These are phyloP conservation scores for Teleogryllus occipitalis DNA, from an alignment of 1,140 invertebrate species.

Conservation along the genomic window DNA sequence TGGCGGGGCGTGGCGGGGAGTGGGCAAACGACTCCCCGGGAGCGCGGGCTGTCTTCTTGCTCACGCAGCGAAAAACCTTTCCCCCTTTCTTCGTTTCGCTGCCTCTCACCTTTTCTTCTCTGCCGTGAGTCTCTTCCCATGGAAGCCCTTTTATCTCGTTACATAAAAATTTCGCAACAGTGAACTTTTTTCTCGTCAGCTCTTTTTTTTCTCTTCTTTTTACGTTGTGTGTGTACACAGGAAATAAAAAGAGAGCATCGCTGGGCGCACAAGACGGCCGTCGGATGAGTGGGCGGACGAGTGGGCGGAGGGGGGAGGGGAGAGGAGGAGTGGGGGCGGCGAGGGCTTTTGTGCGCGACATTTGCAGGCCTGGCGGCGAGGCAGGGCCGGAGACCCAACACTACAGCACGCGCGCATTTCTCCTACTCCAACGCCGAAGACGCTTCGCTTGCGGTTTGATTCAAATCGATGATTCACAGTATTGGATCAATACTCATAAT, in stretches of 20 bases:
- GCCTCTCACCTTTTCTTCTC: background rate
- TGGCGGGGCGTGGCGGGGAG: no score
- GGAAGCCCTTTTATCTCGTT: background rate
- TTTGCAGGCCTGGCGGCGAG: no score
- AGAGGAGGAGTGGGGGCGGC: background rate
- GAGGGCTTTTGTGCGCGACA: no score
- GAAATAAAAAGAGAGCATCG: background rate
- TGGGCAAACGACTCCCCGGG: no score
- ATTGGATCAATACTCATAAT: no score
- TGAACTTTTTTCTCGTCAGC: background rate
- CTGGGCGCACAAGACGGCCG: background rate
- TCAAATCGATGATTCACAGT: no score
- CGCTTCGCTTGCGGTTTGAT: no score
- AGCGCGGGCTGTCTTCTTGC: background rate
- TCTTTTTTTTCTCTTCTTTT: background rate
- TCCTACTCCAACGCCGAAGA: no score
- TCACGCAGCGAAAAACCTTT: background rate
- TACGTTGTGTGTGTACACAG: background rate
- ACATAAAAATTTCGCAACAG: background rate
- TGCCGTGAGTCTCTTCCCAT: background rate
- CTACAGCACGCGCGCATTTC: no score
- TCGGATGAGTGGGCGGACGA: background rate
- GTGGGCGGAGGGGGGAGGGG: no score
- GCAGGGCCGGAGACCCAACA: no score
- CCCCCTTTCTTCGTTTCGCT: background rate